Base-by-base conservation (phyloP, 2,113 vertebrate genomes). In the Phycodurus eques region DNA sequence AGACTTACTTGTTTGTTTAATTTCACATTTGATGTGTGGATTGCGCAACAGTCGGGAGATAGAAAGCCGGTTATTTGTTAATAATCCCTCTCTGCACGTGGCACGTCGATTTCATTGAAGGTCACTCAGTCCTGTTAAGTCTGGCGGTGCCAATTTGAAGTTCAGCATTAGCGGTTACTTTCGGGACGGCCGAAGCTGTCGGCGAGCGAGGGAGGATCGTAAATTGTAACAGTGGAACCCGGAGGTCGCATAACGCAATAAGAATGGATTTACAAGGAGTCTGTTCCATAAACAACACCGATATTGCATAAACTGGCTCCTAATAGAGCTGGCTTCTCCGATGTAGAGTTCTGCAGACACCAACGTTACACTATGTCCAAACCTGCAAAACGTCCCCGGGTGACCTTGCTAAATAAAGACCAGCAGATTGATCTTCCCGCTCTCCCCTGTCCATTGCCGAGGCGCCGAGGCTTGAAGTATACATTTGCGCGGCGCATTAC, bases 401-500 rank as follows among this genome's bases (percentile, higher is more conserved):
- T 70, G 88, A 90, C 88, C 88, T 91, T 89, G 85, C 85, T 81
- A 82, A 86, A 87, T 82, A 88, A 87, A 84, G 81, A 83, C 66
- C 79, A 67, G 72, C 73, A 77, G 87, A 88, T 85, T 84, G 73
- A 88, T 74, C 81, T 76, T 69, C 79, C 74, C 33, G 65, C 84
- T 79, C 80, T 69, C 80, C 74, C 71, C 75, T 71, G 87, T 80
- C 80, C 86, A 87, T 87, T 88, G 84, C 74, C 27, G 77, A 53
- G 70, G 78, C 89, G 66, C 78, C 76, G 82, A 87, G 77, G 87
- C 90, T 87, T 90, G 90, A 89, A 87, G 87, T 91, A 88, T 89
- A 91, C 88, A 88, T 90, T 91, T 89, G 85, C 74, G 83, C 83
- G 85, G 70, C 27, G 75, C 88, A 89, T 91, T 91, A 88, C 87